Evolutionary conservation across 53 echinoderm and acorn worm species (phyloP), one percentile per base, ranked within the genome.

Genomic region (Patiria pectinifera): DNA sequence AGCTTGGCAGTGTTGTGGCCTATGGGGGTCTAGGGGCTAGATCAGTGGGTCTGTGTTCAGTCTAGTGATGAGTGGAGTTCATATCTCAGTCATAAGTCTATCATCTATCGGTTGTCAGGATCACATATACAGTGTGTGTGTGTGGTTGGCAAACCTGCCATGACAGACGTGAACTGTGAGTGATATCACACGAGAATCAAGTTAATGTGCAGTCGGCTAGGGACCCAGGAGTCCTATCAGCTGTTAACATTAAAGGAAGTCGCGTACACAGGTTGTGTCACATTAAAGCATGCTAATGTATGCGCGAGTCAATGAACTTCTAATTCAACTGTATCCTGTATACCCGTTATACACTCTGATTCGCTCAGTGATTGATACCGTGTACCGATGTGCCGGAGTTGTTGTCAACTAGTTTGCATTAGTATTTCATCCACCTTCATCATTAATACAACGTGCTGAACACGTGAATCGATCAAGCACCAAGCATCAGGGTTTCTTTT

Each of bases 71-170:
- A 48, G 86, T 86, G 75, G 23, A 86, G 86, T 86, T 14, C 13
- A 86, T 59, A 72, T 75, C 75, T 75, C 85, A 4, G 72, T 75
- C 76, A 11, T 74, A 86, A 86, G 75, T 86, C 85, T 46, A 71
- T 47, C 74, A 49, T 79, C 82, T 58, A 10, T 53, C 4, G 82
- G 82, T 59, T 22, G 59, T 82, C 23, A 24, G 26, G 88, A 62
- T 88, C 78, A 78, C 77, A 78, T 76, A 22, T 59, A 74, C 58
- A 19, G 59, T 4, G 22, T 87, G 35, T 63, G 76, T 53, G 53
- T 53, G 14, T 43, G 69, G 15, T 25, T 85, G 45, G 66, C 6
- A 11, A 14, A 44, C 25, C n/a, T 60, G 59, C 44, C 85, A 85
- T 19, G 21, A 6, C 75, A n/a, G 75, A 53, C 86, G 1, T 59